Base-by-base conservation (phyloP, 2,888 invertebrate species). In the Scaptomyza flava region DNA sequence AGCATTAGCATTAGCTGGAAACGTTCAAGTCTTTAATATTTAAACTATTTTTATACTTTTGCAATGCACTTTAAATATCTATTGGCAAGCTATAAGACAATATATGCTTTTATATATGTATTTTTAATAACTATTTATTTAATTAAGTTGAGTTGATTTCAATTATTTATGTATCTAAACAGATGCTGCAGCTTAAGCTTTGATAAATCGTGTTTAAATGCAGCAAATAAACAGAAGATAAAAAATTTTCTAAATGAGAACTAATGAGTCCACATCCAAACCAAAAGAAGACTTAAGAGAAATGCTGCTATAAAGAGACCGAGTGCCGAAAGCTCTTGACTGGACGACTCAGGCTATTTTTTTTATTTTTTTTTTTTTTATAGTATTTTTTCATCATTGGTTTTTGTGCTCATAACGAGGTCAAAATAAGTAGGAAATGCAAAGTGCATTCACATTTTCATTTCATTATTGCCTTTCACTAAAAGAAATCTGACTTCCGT, bases 361-460 rank as follows among this genome's bases (percentile, higher is more conserved):
- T n/a, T n/a, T n/a, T n/a, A n/a, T n/a, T n/a, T n/a, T n/a, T 33
- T 23, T 33, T 23, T 23, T n/a, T 33, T 41, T 42, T 23, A 2
- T 4, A 23, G 0, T n/a, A 14, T 30, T 17, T 11, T 42, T 42
- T 42, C 42, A 17, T 42, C 8, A 43, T 43, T 45, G 11, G 23
- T 48, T 36, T 52, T 62, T 65, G 27, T 54, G 42, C 46, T 60
- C 14, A 12, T 70, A 82, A 88, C 69, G 80, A 86, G 89, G 83
- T 86, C 88, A 89, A 82, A 87, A 70, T 67, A 64, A 83, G 89
- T 65, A 75, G 89, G 85, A 85, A 85, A 86, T 78, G 89, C 82
- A 87, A 87, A 89, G 88, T 85, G 72, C 89, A 89, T 89, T 87
- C 78, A 81, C 86, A 79, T 80, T 88, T 85, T 81, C 81, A 81